Base-by-base conservation (phyloP, 2,888 invertebrate species). In the Chrysolina americana region DNA sequence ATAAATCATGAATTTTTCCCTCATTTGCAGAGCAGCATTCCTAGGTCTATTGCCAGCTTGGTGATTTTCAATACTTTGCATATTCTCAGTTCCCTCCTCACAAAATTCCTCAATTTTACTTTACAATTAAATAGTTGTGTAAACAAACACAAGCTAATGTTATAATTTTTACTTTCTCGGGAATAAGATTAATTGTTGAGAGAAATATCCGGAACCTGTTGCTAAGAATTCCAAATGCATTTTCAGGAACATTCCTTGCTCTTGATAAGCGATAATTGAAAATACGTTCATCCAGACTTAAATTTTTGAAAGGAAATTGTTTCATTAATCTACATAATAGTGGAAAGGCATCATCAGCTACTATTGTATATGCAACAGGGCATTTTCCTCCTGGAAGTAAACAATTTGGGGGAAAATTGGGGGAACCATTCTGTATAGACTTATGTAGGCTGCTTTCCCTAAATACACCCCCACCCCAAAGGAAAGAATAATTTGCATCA, bases 181-280 rank as follows among this genome's bases (percentile, higher is more conserved):
- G 53, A 23, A n/a, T 36, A 3, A 36, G 9, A 53, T 66, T 15
- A 10, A 79, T 80, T 21, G 70, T 62, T 50, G 64, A 76, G 41
- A 77, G 13, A 11, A 80, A 69, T 17, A 80, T 73, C 66, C 79
- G 44, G 56, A 79, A 81, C 2, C 78, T 50, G 53, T 77, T 75
- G 4, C 74, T n/a, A n/a, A n/a, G n/a, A n/a, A n/a, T n/a, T n/a
- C n/a, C n/a, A n/a, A n/a, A n/a, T n/a, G n/a, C n/a, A 69, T n/a
- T 75, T 1, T 73, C 79, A 76, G 78, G 79, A 15, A 74, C 71
- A 71, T 74, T 76, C 65, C 79, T 44, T 3, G 74, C 71, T 41
- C 77, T 36, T 28, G 74, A 76, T 36, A 77, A 21, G 13, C 77
- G 44, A 44, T 80, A 78, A 47, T 79, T 78, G 64, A 73, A 78